These are phyloP conservation scores for Liolophura sinensis DNA, from an alignment of 1,140 invertebrate species.

Conservation along the genomic window DNA sequence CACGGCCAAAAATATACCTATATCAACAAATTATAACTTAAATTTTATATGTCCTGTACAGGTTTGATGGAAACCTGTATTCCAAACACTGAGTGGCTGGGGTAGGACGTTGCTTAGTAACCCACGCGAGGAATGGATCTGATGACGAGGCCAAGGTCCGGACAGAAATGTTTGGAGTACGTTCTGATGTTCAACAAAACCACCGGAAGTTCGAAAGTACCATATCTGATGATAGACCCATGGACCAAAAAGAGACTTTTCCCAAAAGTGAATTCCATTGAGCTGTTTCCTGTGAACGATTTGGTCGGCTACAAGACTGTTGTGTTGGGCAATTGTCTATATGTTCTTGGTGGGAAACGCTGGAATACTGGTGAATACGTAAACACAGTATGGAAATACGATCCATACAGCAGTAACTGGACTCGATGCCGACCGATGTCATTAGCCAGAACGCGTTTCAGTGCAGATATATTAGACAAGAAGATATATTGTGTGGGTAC, in stretches of 20 bases:
- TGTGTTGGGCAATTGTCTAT: conserved; percentile 37
- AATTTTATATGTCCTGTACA: too few species aligned
- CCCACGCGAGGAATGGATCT: too few species aligned
- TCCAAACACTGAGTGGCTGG: too few species aligned
- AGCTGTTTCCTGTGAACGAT: conserved; percentile 24
- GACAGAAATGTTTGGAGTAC: conserved; percentile 24
- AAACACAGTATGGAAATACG: conserved; percentile 30
- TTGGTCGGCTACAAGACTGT: conserved; percentile 31
- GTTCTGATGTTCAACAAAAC: conserved; percentile 62
- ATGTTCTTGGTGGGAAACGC: conserved; percentile 47
- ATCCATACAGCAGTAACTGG: conserved; percentile 39
- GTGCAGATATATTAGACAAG: conserved; percentile 38
- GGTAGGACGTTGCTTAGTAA: too few species aligned
- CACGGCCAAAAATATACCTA: too few species aligned
- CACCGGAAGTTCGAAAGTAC: conserved; percentile 41
- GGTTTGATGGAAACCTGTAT: too few species aligned
- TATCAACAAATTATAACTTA: too few species aligned
- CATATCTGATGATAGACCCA: conserved; percentile 48
- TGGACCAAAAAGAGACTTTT: conserved; percentile 26
- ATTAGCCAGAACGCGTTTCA: conserved; percentile 37
- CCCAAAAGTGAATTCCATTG: conserved; percentile 38
- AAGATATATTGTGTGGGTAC: conserved; percentile 46
- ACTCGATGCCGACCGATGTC: conserved; percentile 21
- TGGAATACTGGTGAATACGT: conserved; percentile 32
- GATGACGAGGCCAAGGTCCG: neutral